phyloP scores from a whole-genome alignment of 2,113 vertebrate genomes.

The Odontesthes bonariensis region DNA sequence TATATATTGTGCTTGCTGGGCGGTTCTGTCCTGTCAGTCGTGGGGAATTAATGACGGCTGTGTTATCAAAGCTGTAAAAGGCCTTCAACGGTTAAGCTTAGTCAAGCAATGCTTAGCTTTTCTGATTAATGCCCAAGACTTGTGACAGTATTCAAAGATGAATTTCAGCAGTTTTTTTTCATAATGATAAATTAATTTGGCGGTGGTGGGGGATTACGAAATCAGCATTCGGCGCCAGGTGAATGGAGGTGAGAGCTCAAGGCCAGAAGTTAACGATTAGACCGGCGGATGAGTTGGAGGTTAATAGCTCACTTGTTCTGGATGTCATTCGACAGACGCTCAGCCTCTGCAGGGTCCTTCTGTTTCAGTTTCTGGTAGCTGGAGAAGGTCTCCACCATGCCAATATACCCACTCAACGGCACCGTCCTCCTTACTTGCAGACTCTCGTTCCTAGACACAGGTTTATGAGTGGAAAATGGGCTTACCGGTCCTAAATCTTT shows the following conservation, averaged over 20 bases:
- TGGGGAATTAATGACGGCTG: slow-evolving; percentile 58
- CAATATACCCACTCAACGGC: slow-evolving; percentile 68
- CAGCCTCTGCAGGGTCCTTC: slow-evolving; percentile 73
- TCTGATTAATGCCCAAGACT: slow-evolving; percentile 62
- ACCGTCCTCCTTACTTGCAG: neutral
- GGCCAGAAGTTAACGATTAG: slow-evolving; percentile 21
- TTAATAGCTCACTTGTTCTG: slow-evolving; percentile 77
- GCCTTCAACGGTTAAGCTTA: slow-evolving; percentile 64
- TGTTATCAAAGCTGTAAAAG: slow-evolving; percentile 64
- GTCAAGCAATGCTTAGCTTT: slow-evolving; percentile 65
- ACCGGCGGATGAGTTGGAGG: slow-evolving; percentile 5
- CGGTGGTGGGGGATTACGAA: slow-evolving; percentile 17
- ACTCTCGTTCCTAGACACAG: slow-evolving; percentile 57
- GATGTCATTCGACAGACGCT: slow-evolving; percentile 67
- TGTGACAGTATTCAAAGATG: slow-evolving; percentile 36
- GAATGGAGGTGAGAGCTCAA: slow-evolving; percentile 19
- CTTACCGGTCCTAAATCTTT: neutral
- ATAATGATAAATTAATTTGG: slow-evolving; percentile 33
- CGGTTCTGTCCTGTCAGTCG: slow-evolving; percentile 48
- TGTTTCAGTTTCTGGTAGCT: slow-evolving; percentile 71
- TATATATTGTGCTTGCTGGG: slow-evolving; percentile 61
- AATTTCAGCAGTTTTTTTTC: slow-evolving; percentile 50
- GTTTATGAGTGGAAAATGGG: neutral
- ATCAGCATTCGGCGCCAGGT: neutral
- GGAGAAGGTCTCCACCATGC: slow-evolving; percentile 80